These are phyloP conservation scores for Steatocranus sp. DNA, from an alignment of 2,797 vertebrate species.

Conservation along the genomic window DNA sequence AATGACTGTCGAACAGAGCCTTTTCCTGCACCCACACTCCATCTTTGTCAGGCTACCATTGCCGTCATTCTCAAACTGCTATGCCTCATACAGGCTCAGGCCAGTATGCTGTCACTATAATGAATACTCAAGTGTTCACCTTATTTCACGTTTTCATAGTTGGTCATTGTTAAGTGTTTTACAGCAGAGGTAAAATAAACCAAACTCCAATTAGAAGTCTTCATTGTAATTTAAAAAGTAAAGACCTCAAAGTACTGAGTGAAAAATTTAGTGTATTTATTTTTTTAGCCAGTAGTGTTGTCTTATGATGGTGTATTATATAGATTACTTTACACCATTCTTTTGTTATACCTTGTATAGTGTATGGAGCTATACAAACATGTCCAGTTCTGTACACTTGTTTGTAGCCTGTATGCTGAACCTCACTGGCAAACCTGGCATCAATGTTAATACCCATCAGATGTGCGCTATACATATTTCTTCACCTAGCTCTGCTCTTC, in stretches of 20 bases:
- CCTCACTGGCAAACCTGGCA: background rate
- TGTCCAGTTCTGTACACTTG: background rate
- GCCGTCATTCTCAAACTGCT: background rate
- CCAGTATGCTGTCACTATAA: background rate
- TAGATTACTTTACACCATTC: background rate
- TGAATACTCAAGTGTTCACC: background rate
- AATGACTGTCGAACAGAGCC: background rate
- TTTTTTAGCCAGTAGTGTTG: background rate
- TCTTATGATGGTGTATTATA: background rate
- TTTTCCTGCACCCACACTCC: background rate
- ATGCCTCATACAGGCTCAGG: background rate
- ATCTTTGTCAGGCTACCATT: background rate
- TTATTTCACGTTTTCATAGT: background rate
- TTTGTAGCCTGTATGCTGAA: background rate
- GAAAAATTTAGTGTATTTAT: background rate
- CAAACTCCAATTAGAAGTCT: background rate
- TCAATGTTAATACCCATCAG: slow-evolving; percentile 17
- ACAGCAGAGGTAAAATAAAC: background rate
- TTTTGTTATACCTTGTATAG: background rate
- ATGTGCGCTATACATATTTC: slow-evolving; percentile 7
- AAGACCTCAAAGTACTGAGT: background rate
- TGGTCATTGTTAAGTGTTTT: background rate
- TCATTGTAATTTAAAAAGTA: background rate
- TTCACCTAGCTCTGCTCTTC: slow-evolving; percentile 26
- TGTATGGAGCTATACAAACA: accelerated